A percentile compares a stretch with the other conserved stretches of the same genome.
Evolutionary conservation across 2,888 invertebrate genomes (phyloP).

Genomic region (Macrostomum cliftonense): DNA sequence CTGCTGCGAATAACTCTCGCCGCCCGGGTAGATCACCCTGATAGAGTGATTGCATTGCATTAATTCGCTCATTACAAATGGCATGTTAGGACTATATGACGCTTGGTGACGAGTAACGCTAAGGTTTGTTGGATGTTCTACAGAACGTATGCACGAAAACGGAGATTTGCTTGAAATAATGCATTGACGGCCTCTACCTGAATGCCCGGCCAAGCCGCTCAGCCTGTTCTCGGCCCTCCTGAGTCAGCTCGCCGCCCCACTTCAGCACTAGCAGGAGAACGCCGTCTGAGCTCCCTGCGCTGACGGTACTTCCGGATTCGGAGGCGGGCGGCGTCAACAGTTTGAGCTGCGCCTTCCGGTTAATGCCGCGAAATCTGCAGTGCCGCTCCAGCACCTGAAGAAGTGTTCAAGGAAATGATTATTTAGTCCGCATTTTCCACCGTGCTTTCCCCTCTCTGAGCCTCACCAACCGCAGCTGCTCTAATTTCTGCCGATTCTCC

Average conservation of each 20-base stretch:
- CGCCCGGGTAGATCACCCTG: no score
- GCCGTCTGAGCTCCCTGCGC: no score
- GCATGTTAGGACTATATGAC: no score
- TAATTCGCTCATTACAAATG: no score
- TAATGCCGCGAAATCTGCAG: constrained; percentile 71
- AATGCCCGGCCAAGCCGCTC: constrained; percentile 92
- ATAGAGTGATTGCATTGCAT: no score
- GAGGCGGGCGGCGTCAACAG: constrained; percentile 50
- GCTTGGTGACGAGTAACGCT: no score
- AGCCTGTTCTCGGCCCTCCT: constrained; percentile 86
- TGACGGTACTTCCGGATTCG: no score
- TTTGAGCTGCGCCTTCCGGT: constrained; percentile 97
- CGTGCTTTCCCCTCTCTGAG: no score
- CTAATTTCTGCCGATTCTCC: constrained; percentile 11
- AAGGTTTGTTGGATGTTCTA: no score
- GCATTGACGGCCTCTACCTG: constrained; percentile 61
- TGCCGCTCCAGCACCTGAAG: not conserved
- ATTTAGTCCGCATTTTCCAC: no score
- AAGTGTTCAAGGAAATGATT: not conserved
- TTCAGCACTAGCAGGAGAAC: constrained; percentile 75
- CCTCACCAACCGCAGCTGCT: constrained; percentile 32
- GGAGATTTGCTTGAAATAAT: no score
- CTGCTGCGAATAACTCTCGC: constrained; percentile 61
- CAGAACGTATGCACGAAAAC: no score
- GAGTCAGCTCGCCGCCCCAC: constrained; percentile 98